Conservation (phyloP, 2,797 vertebrate species). For the Merluccius polli region DNA sequence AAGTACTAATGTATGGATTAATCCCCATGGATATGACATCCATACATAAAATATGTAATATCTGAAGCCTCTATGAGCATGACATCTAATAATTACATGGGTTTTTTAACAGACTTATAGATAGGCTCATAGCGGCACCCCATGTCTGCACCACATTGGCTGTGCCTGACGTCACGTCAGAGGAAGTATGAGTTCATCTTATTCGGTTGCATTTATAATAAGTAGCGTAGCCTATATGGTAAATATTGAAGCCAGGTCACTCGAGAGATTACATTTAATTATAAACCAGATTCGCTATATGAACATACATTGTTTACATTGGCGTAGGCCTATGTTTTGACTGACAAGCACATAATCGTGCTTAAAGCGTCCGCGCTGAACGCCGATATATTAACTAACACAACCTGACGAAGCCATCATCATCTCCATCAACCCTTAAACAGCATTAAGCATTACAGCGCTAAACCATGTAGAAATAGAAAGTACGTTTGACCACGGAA, state of each 20-base stretch:
- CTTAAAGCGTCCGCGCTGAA: background rate
- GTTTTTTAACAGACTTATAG: background rate
- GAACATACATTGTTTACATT: background rate
- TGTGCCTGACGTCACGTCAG: background rate
- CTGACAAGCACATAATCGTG: background rate
- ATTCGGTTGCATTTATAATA: background rate
- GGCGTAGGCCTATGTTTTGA: background rate
- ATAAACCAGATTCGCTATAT: background rate
- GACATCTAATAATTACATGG: no score
- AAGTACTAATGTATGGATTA: no score
- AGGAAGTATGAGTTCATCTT: background rate
- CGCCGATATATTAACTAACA: background rate
- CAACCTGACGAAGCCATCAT: background rate
- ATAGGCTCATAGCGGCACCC: no score
- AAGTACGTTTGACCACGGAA: background rate
- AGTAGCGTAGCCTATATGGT: background rate
- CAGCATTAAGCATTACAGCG: no score
- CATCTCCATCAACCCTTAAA: background rate
- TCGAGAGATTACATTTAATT: background rate
- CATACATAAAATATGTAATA: no score
- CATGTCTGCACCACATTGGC: background rate
- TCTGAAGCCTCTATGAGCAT: no score
- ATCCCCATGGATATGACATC: no score
- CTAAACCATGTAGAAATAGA: background rate
- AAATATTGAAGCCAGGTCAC: background rate